A percentile compares a stretch with the other conserved stretches of the same genome.
phyloP scores from a whole-genome alignment of 92 coral and sea anemone species.

The Galaxea fascicularis region DNA sequence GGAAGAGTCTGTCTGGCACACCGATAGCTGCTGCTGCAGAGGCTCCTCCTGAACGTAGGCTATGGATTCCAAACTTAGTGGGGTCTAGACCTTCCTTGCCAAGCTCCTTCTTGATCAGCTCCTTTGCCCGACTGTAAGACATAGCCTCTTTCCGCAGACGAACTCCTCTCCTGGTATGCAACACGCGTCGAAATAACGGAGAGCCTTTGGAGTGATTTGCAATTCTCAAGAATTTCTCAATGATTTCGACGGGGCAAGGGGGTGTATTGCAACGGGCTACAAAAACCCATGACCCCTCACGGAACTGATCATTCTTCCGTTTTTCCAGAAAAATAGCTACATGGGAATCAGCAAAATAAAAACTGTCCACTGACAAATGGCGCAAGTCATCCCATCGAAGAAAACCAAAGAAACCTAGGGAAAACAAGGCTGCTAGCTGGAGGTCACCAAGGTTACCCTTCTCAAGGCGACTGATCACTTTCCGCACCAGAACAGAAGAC shows the following conservation, averaged over 20 bases:
- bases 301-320: no score
- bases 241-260: constrained; percentile 43
- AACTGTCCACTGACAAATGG: no score
- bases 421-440: no score
- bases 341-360: no score
- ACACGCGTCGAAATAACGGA: constrained; percentile 26
- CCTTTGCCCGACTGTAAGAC: no score
- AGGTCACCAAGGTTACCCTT: no score
- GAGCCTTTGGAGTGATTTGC: constrained; percentile 7
- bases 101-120: constrained; percentile 43
- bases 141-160: constrained; percentile 29
- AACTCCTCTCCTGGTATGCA: constrained; percentile 30
- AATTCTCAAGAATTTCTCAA: constrained; percentile 37
- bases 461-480: no score
- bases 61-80: constrained; percentile 53
- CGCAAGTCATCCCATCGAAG: no score
- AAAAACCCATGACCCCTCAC: constrained; percentile 54
- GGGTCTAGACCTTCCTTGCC: constrained; percentile 47
- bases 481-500: no score
- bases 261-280: constrained; percentile 30
- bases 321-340: no score
- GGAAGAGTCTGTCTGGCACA: constrained; percentile 56
- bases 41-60: constrained; percentile 68
- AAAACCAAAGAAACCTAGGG: no score
- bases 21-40: constrained; percentile 47